Conservation (phyloP, 2,113 vertebrate genomes). For the Plectropomus leopardus region DNA sequence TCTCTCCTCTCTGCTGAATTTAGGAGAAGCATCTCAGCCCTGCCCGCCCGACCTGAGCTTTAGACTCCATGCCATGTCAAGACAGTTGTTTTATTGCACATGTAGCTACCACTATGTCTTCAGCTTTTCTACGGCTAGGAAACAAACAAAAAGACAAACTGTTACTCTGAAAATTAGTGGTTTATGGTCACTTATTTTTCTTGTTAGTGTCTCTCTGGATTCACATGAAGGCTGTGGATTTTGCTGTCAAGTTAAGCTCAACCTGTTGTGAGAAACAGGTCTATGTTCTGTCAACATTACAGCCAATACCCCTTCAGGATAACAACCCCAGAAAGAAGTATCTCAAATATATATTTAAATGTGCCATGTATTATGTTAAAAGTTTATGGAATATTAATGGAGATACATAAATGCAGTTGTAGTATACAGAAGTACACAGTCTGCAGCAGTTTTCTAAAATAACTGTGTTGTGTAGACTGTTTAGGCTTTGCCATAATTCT, state of each 20-base stretch:
- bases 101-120: not conserved
- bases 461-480: not conserved
- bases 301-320: not conserved
- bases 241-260: not conserved
- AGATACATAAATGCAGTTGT: not conserved
- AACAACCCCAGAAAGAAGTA: not conserved
- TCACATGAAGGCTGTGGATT: too few relatives aligned
- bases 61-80: not conserved
- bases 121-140: not conserved
- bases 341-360: not conserved
- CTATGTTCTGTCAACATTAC: constrained; percentile 29
- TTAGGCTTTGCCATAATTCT: constrained; percentile 21
- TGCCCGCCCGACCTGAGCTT: not conserved
- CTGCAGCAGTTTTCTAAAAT: not conserved
- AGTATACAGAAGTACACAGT: not conserved
- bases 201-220: not conserved
- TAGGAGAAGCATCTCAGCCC: too few relatives aligned
- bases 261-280: constrained; percentile 13
- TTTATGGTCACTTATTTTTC: not conserved
- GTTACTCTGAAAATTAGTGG: not conserved
- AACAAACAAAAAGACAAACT: not conserved
- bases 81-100: not conserved
- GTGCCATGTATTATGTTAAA: not conserved
- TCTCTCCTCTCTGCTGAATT: too few relatives aligned
- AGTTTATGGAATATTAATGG: not conserved